Base-by-base conservation (phyloP, 2,888 invertebrate species). In the Netelia fuscicornis region DNA sequence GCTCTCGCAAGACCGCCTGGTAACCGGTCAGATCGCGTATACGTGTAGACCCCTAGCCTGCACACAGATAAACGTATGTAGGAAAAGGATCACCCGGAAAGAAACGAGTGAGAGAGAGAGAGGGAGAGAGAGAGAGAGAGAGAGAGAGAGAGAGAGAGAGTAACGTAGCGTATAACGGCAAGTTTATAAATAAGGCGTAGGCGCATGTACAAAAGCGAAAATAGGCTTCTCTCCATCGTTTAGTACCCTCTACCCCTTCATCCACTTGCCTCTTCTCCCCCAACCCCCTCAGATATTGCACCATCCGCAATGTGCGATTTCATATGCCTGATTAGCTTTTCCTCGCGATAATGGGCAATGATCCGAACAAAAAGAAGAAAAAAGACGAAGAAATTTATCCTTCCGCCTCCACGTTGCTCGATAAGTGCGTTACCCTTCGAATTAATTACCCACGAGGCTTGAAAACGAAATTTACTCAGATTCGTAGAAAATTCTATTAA, bases 141-240 rank as follows among this genome's bases (percentile, higher is more conserved):
- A 1, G 48, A 2, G 48, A 1, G 48, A 1, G 48, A 1, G 1
- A 2, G 65, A 65, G 42, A 78, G 68, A 71, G 80, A 60, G 64
- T 75, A 81, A 65, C 79, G 71, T 79, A 72, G 80, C 82, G 82
- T 85, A 76, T 83, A 85, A 85, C 75, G 54, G 17, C 52, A 72
- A 80, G 85, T 76, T 83, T 85, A 85, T 85, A 85, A 85, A 85
- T 85, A 85, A 85, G 71, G 80, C 67, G 82, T 79, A 82, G 75
- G 82, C 74, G 75, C 84, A 72, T 72, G 52, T 20, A 60, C 71
- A 44, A 23, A 23, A 67, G 68, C 25, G 56, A 17, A 23, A 58
- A 44, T 67, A 71, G 78, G 52, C 6, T 52, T 64, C 79, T 76
- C 52, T 79, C 30, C 60, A 30, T 52, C 75, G 20, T 75, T 72